Base-by-base conservation (phyloP, 2,113 vertebrate species). In the Lamprologus tigripictilis region DNA sequence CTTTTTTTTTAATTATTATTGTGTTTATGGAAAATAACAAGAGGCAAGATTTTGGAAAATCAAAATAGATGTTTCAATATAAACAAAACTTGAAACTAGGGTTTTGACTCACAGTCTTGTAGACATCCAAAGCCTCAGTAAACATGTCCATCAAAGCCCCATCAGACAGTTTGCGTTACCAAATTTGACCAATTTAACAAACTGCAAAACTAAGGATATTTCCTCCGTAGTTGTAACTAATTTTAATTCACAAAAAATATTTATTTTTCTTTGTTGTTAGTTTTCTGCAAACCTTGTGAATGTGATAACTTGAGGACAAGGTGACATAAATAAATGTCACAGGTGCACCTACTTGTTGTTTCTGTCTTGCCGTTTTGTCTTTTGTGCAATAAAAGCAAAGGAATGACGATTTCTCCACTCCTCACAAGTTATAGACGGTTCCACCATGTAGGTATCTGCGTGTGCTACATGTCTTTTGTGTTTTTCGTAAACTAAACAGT, bases 401-500 rank as follows among this genome's bases (percentile, higher is more conserved):
- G 21, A 73, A 73, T 73, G 68, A 0, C 8, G 3, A 73, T 45
- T 26, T 76, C 9, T 47, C 68, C 14, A 28, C 40, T 47, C 31
- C 10, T 35, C 61, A 66, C 17, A 68, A 73, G 40, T 47, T 73
- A 5, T 17, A 47, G 40, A 45, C 21, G 0, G 68, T 5, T 73
- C 40, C 21, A 73, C 40, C 68, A 47, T 21, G 63, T 81, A 83
- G 57, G 54, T 61, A 12, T 78, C 66, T 76, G 37, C n/a, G 6
- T 33, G 10, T 35, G 17, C 37, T 47, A 33, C 5, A 47, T 7
- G 17, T 42, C 23, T 40, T 55, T 13, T 26, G 61, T 68, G 23
- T 37, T 26, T 80, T 55, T 8, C 4, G 7, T 51, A 78, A 78
- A 51, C 7, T 49, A 51, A 84, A 66, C 19, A 23, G 17, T 33